Percentiles rank a stretch among this genome's conserved stretches.
These are phyloP conservation scores for Eilema caniola DNA, from an alignment of 2,888 invertebrate species.

Conservation along the genomic window DNA sequence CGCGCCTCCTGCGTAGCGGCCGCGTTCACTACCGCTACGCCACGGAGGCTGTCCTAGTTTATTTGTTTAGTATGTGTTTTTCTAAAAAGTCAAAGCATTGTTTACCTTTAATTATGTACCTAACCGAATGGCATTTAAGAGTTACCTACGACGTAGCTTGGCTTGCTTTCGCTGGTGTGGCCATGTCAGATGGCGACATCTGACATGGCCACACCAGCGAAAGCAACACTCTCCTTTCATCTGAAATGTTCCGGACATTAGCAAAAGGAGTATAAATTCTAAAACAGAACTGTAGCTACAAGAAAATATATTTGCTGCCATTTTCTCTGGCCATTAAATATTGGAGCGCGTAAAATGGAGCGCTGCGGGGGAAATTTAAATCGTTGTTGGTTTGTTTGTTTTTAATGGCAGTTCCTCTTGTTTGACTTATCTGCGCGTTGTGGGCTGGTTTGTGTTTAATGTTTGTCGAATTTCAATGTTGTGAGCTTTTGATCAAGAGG, in stretches of 20 bases:
- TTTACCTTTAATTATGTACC: no score
- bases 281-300: background rate
- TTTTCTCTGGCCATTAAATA: slow-evolving; percentile 2
- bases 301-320: background rate
- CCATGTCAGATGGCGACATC: no score
- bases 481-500: background rate
- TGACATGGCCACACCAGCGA: no score
- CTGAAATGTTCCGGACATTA: background rate
- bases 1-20: no score
- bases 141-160: no score
- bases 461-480: background rate
- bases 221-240: no score
- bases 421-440: background rate
- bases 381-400: slow-evolving; percentile 3
- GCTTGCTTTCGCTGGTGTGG: no score
- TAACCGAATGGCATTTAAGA: no score
- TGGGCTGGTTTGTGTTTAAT: background rate
- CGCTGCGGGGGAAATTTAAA: background rate
- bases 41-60: no score
- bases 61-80: no score
- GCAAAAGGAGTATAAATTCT: background rate
- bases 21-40: no score
- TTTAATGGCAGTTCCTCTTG: background rate
- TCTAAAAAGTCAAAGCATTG: no score
- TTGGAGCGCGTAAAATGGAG: background rate